phyloP scores from a whole-genome alignment of 2,888 invertebrate species.

The Prosopocoilus inquinatus region DNA sequence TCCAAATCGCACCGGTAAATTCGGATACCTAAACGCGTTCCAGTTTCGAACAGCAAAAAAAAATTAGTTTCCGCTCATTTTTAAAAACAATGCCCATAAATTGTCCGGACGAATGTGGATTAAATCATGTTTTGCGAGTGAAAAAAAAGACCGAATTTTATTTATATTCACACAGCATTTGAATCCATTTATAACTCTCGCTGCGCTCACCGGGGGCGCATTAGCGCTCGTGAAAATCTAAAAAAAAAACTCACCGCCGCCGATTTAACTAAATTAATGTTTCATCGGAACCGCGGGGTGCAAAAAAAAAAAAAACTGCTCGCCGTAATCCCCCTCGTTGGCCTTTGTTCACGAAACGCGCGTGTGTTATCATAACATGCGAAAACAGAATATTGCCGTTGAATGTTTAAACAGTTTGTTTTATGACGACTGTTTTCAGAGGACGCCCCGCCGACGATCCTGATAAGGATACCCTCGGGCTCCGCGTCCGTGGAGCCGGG shows the following conservation, averaged over 20 bases:
- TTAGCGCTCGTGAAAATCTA: no score
- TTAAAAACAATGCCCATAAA: no score
- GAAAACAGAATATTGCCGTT: neutral
- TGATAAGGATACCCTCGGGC: constrained; percentile 73
- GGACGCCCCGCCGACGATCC: constrained; percentile 79
- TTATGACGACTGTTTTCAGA: constrained; percentile 52
- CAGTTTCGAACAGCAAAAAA: no score
- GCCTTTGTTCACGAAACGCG: constrained; percentile 4
- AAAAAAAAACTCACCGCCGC: no score
- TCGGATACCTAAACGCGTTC: no score
- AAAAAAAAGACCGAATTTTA: constrained; percentile 14
- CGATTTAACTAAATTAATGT: no score
- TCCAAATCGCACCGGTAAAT: no score
- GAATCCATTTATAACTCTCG: no score
- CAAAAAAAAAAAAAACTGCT: constrained; percentile 11
- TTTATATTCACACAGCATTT: no score
- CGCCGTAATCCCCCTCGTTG: constrained; percentile 6
- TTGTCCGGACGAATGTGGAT: no score
- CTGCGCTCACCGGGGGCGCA: no score
- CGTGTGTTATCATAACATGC: constrained; percentile 1
- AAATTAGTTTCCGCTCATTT: no score
- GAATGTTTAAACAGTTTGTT: constrained; percentile 1
- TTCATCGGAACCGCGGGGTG: neutral
- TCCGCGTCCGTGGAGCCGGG: constrained; percentile 78
- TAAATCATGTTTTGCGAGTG: neutral